Conservation (phyloP, 2,888 invertebrate genomes). For the Troglohyphantes excavatus region DNA sequence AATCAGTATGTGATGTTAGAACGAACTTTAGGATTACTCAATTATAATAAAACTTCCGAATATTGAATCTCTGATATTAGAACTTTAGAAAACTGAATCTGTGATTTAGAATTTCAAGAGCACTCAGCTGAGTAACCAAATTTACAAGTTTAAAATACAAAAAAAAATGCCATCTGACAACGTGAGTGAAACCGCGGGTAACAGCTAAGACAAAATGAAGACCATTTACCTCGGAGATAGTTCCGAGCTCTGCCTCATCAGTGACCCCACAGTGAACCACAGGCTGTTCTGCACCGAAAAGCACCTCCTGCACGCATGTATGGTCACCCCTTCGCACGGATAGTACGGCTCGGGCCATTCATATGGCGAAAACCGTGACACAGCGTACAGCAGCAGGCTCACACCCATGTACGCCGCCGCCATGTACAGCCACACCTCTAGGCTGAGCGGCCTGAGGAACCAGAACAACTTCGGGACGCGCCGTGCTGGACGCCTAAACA, state of each 20-base stretch:
- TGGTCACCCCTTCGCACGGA: slow-evolving; percentile 83
- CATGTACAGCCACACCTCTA: slow-evolving; percentile 83
- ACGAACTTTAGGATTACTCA: too few relatives aligned
- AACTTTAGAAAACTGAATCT: too few relatives aligned
- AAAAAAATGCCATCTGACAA: too few relatives aligned
- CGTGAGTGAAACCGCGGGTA: too few relatives aligned
- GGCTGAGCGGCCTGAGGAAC: slow-evolving; percentile 85
- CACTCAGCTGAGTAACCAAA: too few relatives aligned
- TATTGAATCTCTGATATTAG: too few relatives aligned
- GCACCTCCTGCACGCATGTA: slow-evolving; percentile 83
- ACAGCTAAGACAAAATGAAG: too few relatives aligned
- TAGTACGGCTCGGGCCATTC: slow-evolving; percentile 83
- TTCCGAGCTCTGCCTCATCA: slow-evolving; percentile 81
- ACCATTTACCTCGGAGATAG: slow-evolving; percentile 67
- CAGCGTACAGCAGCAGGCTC: slow-evolving; percentile 86
- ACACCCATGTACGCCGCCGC: slow-evolving; percentile 80
- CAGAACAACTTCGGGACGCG: slow-evolving; percentile 85
- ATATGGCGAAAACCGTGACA: slow-evolving; percentile 86
- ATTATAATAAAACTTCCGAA: too few relatives aligned
- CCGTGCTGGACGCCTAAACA: slow-evolving; percentile 84
- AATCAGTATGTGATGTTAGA: too few relatives aligned
- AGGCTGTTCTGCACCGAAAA: slow-evolving; percentile 83
- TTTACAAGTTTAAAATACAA: too few relatives aligned
- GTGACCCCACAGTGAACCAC: slow-evolving; percentile 84
- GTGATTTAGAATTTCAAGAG: too few relatives aligned